Percentiles rank a stretch among this genome's conserved stretches.
phyloP scores from a whole-genome alignment of 2,797 vertebrate genomes.

The Myiotriccus ornatus region DNA sequence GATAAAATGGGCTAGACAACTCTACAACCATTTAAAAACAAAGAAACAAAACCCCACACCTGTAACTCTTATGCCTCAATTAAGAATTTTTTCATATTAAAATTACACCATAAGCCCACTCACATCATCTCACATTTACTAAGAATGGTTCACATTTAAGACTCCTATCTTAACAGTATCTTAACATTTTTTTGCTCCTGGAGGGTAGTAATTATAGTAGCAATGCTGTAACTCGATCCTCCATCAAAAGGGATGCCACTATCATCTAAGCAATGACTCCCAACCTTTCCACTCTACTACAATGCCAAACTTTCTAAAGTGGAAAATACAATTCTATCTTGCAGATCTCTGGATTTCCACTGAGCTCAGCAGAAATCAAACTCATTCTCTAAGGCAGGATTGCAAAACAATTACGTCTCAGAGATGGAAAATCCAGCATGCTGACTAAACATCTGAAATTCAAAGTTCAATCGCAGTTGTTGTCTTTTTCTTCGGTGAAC shows the following conservation, averaged over 20 bases:
- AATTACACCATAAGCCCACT: neutral
- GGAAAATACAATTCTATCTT: neutral
- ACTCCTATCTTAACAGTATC: neutral
- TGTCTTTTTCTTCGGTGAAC: neutral
- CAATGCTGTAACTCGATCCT: neutral
- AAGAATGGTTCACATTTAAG: neutral
- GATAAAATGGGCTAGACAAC: neutral
- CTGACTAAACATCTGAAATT: constrained; percentile 37
- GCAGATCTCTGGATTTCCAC: neutral
- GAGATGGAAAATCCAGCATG: neutral
- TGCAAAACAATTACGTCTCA: neutral
- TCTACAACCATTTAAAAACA: neutral
- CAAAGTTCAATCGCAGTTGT: constrained; percentile 38
- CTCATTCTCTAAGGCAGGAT: neutral
- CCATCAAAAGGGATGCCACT: neutral
- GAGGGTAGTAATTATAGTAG: neutral
- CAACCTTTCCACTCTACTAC: neutral
- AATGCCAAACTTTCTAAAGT: neutral
- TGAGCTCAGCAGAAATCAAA: neutral
- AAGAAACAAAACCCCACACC: neutral
- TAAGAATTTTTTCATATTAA: neutral
- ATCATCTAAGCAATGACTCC: neutral
- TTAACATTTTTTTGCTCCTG: neutral
- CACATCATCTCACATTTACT: neutral
- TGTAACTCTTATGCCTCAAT: neutral